Conservation (phyloP, 1,140 invertebrate genomes). For the Melipona quadrifasciata region DNA sequence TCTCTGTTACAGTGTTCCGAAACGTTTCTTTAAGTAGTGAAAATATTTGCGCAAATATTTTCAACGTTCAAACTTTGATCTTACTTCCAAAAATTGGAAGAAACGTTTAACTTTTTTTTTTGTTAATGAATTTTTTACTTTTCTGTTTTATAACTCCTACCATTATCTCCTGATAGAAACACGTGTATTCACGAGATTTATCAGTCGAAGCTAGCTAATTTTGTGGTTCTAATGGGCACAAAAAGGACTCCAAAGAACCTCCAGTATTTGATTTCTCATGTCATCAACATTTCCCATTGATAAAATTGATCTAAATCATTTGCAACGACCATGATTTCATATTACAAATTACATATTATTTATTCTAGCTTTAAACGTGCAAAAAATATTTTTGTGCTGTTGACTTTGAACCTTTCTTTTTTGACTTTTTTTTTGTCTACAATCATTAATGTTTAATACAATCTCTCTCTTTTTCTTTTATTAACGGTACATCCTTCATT, state of each 20-base stretch:
- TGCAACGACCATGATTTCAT: slow-evolving; percentile 39
- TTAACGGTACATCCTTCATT: slow-evolving; percentile 35
- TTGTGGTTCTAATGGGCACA: slow-evolving; percentile 96
- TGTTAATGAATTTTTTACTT: background rate
- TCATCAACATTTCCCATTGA: slow-evolving; percentile 95
- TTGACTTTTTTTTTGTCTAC: slow-evolving; percentile 39
- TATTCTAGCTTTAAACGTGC: slow-evolving; percentile 57
- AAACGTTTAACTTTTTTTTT: background rate
- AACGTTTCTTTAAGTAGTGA: background rate
- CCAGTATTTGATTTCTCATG: slow-evolving; percentile 95
- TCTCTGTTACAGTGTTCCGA: background rate
- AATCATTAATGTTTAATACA: slow-evolving; percentile 1
- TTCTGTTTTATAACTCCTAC: no score
- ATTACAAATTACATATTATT: slow-evolving; percentile 59
- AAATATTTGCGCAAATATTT: background rate
- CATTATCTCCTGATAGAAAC: no score
- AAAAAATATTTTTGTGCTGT: slow-evolving; percentile 44
- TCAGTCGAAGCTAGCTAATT: no score
- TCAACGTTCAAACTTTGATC: background rate
- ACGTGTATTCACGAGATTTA: no score
- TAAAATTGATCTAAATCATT: slow-evolving; percentile 85
- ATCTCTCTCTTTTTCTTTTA: slow-evolving; percentile 14
- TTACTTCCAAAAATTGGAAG: background rate
- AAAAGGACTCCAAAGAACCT: slow-evolving; percentile 90
- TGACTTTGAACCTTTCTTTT: slow-evolving; percentile 25